Evolutionary conservation across 2,888 invertebrate genomes (phyloP), one percentile per base, ranked within the genome.

Genomic region (Troilus luridus): DNA sequence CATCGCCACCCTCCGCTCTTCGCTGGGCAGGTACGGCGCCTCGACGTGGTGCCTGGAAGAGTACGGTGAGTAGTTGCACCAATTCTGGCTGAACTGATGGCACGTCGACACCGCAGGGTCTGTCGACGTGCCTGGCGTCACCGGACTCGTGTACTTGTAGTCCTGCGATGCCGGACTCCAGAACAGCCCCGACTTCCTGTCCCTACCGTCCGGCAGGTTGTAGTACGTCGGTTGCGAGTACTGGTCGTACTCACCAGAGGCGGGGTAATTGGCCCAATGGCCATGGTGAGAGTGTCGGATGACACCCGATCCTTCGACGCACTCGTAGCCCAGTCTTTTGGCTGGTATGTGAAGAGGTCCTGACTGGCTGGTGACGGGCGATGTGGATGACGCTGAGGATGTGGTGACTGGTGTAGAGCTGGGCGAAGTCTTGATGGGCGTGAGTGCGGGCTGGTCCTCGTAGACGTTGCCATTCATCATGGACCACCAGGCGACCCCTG

Each of bases 281-380:
- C 95, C 96, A 93, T 94, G 96, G 92, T 95, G 95, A 93, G 97
- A 96, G 95, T 97, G 97, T 93, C 97, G 95, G 93, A 97, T 97
- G 93, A 97, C 97, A 88, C 97, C 96, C 58, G 90, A 77, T 90
- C 94, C 93, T 94, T 93, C 92, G 92, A 93, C 94, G 92, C 94
- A 94, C 56, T 94, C 94, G 94, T 94, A 94, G 85, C 94, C 95
- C 91, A 95, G 95, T 94, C 98, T 95, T 95, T 98, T 98, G 94
- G 98, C 98, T 93, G 98, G 98, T 95, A 98, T 98, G 95, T 98
- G 98, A 92, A 98, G 95, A 92, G 97, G 97, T 92, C 97, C 97
- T 92, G 96, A 92, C 91, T 94, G 94, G 91, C 92, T 95, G 94
- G 95, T 95, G 94, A 95, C 95, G 93, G 96, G 96, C 92, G 96